Conservation (phyloP, 2,113 vertebrate species). For the Clarias macrocephalus region DNA sequence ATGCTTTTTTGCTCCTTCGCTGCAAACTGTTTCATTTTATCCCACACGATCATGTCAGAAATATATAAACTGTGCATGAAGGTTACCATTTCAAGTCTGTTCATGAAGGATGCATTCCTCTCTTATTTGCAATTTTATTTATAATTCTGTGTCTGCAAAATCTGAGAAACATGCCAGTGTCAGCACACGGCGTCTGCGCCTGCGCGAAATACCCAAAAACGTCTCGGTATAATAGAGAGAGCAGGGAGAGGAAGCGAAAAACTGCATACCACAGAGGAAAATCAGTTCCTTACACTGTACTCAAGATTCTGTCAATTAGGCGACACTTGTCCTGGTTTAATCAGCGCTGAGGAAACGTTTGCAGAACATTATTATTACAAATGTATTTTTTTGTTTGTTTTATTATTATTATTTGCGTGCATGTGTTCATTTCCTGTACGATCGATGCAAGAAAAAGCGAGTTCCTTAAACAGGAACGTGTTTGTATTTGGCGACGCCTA, state of each 20-base stretch:
- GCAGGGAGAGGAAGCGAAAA: neutral
- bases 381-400: neutral
- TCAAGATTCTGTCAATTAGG: neutral
- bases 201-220: neutral
- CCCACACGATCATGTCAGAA: neutral
- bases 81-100: neutral
- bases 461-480: neutral
- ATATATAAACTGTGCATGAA: too few species aligned
- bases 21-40: too few species aligned
- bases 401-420: neutral
- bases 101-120: neutral
- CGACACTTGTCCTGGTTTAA: neutral
- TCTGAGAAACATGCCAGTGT: neutral
- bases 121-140: slow-evolving; percentile 11
- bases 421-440: neutral
- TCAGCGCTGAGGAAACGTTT: neutral
- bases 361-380: too few species aligned
- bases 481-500: neutral
- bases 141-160: neutral
- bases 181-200: neutral
- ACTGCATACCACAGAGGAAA: neutral
- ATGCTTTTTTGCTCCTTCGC: neutral
- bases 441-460: neutral
- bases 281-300: neutral
- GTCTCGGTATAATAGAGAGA: neutral